Evolutionary conservation across 2,888 invertebrate species (phyloP), one percentile per base, ranked within the genome.

Genomic region (Xylocampa areola): DNA sequence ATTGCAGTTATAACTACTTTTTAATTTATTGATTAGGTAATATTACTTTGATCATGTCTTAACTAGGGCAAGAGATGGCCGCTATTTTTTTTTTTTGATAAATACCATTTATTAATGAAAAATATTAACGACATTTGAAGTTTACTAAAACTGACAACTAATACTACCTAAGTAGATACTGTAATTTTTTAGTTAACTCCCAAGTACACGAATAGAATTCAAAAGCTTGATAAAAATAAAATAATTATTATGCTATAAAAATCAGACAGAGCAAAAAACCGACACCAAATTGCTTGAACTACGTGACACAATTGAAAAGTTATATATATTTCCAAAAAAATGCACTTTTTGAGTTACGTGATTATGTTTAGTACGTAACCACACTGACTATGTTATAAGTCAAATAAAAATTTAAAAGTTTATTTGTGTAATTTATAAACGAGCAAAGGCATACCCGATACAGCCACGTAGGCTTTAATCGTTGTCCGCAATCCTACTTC

Each of bases 401-500:
- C 3, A 21, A 17, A 2, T 10, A 25, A 37, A 53, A 52, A 30
- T 13, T 4, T 7, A 4, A 5, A 21, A n/a, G n/a, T 45, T 50
- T 40, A 14, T 25, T 51, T 58, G 30, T 53, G 5, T 65, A 21
- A 50, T 50, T 35, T 13, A 37, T 21, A 57, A 54, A 14, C 39
- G 32, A 44, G 52, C 7, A 32, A 35, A 50, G 35, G 32, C 61
- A 41, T 30, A 52, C 63, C 58, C 41, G 60, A 63, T 48, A 55
- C 48, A 51, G 51, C 47, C 44, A 70, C 73, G 75, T 59, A 79
- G 79, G 74, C 79, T 84, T 82, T 86, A 86, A 86, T 87, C 79
- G 82, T 60, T 80, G 87, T 82, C 82, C 85, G 87, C 85, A 81
- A 85, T 90, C 86, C 86, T 80, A 89, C 90, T 92, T 94, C 93